Base-by-base conservation (phyloP, 2,797 vertebrate genomes). In the Pipistrellus pipistrellus region DNA sequence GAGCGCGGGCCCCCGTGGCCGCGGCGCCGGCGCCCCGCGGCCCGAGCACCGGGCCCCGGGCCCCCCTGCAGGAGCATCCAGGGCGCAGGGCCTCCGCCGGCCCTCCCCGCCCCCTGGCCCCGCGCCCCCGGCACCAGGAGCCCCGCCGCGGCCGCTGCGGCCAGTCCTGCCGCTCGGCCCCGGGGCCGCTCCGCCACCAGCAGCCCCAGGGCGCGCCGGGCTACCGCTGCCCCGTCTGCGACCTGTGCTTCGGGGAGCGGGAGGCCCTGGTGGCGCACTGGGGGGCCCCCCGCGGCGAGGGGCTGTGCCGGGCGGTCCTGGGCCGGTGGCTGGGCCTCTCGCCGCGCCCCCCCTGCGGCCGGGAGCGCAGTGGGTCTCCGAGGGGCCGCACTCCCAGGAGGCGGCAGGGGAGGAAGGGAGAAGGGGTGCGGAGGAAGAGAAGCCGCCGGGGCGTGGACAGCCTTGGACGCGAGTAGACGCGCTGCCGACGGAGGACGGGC, bases 181-280 rank as follows among this genome's bases (percentile, higher is more conserved):
- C 51, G 0, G 55, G 8, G 57, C 78, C 94, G 59, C 57, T 51
- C 84, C 38, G 20, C 13, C 88, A 97, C 72, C 93, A 93, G 64
- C 89, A 89, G 72, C 66, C 68, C 1, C 92, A 91, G 21, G 91
- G 90, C 86, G 88, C 53, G 76, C 88, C 94, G 69, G n/a, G 81
- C 64, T 97, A 96, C 68, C n/a, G 73, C 2, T 97, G 97, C 57
- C 97, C 97, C 0, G 3, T 94, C 46, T 97, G 96, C 0, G 96
- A 95, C 2, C 20, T 93, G 51, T 94, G 93, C 88, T 97, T 97
- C 25, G 82, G 76, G 76, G 93, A 94, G 30, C 95, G 78, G 46
- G 90, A 94, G 27, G 82, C n/a, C 46, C 95, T 97, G 3, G 2
- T 96, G 57, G 57, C 4, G 57, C 57, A 59, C 57, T 59, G 25